Base-by-base conservation (phyloP, 2,113 vertebrate species). In the Gavia stellata region DNA sequence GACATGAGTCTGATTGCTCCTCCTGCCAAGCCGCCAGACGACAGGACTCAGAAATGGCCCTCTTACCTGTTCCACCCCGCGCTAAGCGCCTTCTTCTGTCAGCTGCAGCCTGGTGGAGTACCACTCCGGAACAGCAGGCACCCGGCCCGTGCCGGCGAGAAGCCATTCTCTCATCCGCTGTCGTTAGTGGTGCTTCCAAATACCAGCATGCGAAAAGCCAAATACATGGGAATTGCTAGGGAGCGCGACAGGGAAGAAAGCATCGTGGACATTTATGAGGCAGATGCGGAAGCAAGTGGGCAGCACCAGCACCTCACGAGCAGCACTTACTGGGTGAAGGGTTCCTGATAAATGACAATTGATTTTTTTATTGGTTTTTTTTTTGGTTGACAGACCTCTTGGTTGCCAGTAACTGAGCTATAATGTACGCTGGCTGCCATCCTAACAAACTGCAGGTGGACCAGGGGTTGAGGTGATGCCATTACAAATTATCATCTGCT, bases 361-460 rank as follows among this genome's bases (percentile, higher is more conserved):
- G 78, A 56, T 68, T 90, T 45, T 45, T n/a, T 25, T 61, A 29
- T 14, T 42, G 38, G 20, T 25, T 21, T 38, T 52, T 28, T 34
- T 90, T 94, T 61, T 75, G 5, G 25, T 18, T 21, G 73, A 52
- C 73, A 81, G 58, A 50, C 72, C 55, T 68, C 59, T 96, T 87
- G 40, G 65, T 78, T 95, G 90, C 75, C 70, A 81, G 86, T 81
- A 94, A 86, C 70, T 56, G 56, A 97, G 67, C 49, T 75, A 56
- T 77, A 63, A 74, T 67, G 55, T 36, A 91, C 19, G 1, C 75
- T 97, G 96, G 94, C 96, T 96, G 53, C 73, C 80, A 82, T 95
- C 86, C 94, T 97, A 96, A 97, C 83, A 96, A 97, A 97, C 93
- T 97, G 95, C 97, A 97, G 96, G 96, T 96, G 96, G 95, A 75